Evolutionary conservation across 2,113 vertebrate genomes (phyloP).

Genomic region (Brachypodius melanocephalos): DNA sequence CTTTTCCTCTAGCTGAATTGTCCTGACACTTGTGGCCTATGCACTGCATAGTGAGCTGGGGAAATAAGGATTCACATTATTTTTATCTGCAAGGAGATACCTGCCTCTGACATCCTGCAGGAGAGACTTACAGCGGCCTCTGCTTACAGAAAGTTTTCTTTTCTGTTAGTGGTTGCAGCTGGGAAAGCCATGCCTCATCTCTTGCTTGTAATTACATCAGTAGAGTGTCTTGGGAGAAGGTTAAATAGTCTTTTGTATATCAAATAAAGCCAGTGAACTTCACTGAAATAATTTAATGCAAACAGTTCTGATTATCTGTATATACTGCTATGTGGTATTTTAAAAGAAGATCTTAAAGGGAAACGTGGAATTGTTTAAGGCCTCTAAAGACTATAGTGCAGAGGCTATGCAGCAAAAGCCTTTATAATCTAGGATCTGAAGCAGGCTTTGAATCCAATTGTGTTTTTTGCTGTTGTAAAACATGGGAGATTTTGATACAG

Average conservation of each 20-base stretch:
- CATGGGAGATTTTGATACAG: constrained; percentile 39
- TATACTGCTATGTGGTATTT: constrained; percentile 38
- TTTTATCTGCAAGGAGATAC: background rate
- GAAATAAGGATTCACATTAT: background rate
- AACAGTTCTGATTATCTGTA: constrained; percentile 59
- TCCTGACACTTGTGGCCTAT: background rate
- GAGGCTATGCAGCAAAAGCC: constrained; percentile 30
- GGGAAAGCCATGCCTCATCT: constrained; percentile 15
- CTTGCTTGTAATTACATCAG: constrained; percentile 58
- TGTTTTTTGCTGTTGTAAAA: constrained; percentile 43
- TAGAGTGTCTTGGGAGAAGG: constrained; percentile 50
- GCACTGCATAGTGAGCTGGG: background rate
- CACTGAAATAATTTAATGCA: constrained; percentile 59
- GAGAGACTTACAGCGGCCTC: background rate
- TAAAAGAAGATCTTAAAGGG: constrained; percentile 57
- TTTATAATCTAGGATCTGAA: constrained; percentile 60
- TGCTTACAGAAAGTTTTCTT: constrained; percentile 20
- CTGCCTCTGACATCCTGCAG: background rate
- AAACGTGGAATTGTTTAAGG: constrained; percentile 57
- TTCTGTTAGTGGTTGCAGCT: background rate
- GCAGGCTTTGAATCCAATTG: constrained; percentile 51
- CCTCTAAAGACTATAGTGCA: constrained; percentile 55
- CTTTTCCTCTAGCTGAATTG: background rate
- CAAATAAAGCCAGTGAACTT: constrained; percentile 59
- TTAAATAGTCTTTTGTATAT: constrained; percentile 69